Evolutionary conservation across 2,888 invertebrate species (phyloP).

Genomic region (Cosmia pyralina): DNA sequence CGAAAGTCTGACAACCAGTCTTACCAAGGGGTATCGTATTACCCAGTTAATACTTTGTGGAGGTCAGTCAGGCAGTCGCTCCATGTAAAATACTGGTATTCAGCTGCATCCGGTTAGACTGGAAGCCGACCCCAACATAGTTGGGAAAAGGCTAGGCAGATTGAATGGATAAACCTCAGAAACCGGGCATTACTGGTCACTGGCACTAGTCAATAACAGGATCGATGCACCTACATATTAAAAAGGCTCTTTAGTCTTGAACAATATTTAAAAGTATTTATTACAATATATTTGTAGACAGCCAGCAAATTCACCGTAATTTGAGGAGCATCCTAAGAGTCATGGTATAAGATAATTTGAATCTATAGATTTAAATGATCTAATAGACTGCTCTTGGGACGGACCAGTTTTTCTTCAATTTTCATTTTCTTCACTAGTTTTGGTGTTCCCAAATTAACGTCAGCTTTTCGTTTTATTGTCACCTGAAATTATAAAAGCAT

Average conservation of each 20-base stretch:
- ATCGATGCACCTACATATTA: not conserved
- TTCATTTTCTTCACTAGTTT: slow-evolving; percentile 87
- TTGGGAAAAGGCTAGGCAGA: no score
- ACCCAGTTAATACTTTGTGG: no score
- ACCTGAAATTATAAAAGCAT: slow-evolving; percentile 74
- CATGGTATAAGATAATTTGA: slow-evolving; percentile 23
- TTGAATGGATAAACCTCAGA: no score
- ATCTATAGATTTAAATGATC: slow-evolving; percentile 73
- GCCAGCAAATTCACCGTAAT: slow-evolving; percentile 29
- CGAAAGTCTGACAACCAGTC: no score
- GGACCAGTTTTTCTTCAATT: slow-evolving; percentile 77
- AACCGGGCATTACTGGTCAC: no score
- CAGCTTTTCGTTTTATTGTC: slow-evolving; percentile 87
- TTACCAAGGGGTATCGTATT: no score
- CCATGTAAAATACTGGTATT: no score
- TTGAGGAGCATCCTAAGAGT: slow-evolving; percentile 36
- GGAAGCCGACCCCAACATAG: no score
- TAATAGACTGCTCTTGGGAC: slow-evolving; percentile 79
- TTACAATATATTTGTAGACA: slow-evolving; percentile 9
- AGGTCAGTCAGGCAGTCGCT: no score
- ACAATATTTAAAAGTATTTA: slow-evolving; percentile 9
- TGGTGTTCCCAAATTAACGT: slow-evolving; percentile 80
- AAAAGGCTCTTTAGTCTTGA: slow-evolving; percentile 35
- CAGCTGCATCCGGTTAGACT: no score
- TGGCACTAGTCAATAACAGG: not conserved